phyloP scores from a whole-genome alignment of 2,797 vertebrate species.

The Astyanax mexicanus region DNA sequence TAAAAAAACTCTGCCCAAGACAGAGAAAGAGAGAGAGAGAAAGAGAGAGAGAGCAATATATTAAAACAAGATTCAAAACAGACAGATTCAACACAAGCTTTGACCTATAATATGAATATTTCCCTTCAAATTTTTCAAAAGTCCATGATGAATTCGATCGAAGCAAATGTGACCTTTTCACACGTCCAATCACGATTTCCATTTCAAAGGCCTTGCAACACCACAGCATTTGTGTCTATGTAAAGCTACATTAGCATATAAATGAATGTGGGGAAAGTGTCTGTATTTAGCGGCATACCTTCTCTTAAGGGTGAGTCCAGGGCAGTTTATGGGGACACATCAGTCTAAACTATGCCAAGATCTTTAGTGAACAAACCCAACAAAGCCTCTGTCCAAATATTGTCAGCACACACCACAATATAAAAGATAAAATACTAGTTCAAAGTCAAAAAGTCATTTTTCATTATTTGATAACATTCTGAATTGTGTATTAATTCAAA shows the following conservation, averaged over 20 bases:
- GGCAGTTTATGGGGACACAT: background rate
- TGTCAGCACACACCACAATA: too few species aligned
- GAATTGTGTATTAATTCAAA: too few species aligned
- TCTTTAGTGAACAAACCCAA: too few species aligned
- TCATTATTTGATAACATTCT: too few species aligned
- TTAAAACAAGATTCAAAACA: background rate
- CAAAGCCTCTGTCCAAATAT: too few species aligned
- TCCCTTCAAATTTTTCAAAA: slow-evolving; percentile 26
- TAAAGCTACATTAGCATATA: slow-evolving; percentile 57
- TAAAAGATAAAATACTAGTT: too few species aligned
- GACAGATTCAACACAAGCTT: slow-evolving; percentile 10
- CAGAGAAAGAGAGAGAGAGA: too few species aligned
- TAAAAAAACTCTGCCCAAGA: background rate
- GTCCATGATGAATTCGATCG: slow-evolving; percentile 40
- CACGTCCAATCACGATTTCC: slow-evolving; percentile 43
- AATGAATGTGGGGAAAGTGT: slow-evolving; percentile 44
- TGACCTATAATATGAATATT: slow-evolving; percentile 37
- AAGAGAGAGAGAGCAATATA: background rate
- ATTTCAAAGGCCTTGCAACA: slow-evolving; percentile 51
- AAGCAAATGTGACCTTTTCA: slow-evolving; percentile 57
- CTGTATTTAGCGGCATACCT: slow-evolving; percentile 36
- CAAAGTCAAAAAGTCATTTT: too few species aligned
- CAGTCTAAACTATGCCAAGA: background rate
- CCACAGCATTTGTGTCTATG: slow-evolving; percentile 46
- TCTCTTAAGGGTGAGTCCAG: slow-evolving; percentile 39